Percentiles rank a stretch among this genome's conserved stretches.
These are phyloP conservation scores for Pissodes strobi DNA, from an alignment of 1,140 invertebrate genomes.

Conservation along the genomic window DNA sequence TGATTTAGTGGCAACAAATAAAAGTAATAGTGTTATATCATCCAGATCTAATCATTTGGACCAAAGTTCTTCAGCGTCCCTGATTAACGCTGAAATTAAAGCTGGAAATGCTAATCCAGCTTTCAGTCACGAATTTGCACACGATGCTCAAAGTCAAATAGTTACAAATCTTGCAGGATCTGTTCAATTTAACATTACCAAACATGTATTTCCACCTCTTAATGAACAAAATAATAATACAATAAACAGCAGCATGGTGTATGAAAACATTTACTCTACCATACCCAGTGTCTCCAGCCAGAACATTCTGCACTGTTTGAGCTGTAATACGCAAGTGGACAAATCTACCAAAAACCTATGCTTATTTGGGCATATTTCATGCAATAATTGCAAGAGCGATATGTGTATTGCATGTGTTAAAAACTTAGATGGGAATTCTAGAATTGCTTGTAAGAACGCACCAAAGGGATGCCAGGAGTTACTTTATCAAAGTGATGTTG, in stretches of 20 bases:
- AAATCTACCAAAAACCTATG: constrained; percentile 31
- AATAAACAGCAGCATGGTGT: too few relatives aligned
- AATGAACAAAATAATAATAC: constrained; percentile 1
- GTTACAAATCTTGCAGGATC: not conserved
- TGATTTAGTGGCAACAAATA: constrained; percentile 2
- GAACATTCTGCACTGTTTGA: constrained; percentile 15
- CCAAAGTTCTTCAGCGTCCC: not conserved
- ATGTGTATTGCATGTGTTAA: constrained; percentile 34
- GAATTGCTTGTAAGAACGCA: constrained; percentile 39
- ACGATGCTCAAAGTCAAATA: not conserved
- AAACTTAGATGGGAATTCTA: constrained; percentile 24
- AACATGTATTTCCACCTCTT: not conserved
- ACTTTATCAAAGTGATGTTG: constrained; percentile 14
- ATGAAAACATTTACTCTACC: constrained; percentile 20
- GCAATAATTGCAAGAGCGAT: constrained; percentile 36
- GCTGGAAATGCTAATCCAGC: not conserved
- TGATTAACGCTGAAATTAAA: too few relatives aligned
- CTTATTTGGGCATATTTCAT: constrained; percentile 35
- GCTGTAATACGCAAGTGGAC: constrained; percentile 22
- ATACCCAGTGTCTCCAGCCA: not conserved
- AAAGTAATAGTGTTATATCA: not conserved
- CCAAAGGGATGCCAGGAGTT: constrained; percentile 35
- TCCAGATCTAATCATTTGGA: not conserved
- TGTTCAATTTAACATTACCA: not conserved
- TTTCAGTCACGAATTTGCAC: not conserved